Evolutionary conservation across 2,888 invertebrate genomes (phyloP), one percentile per base, ranked within the genome.

Genomic region (Scotopteryx bipunctaria): DNA sequence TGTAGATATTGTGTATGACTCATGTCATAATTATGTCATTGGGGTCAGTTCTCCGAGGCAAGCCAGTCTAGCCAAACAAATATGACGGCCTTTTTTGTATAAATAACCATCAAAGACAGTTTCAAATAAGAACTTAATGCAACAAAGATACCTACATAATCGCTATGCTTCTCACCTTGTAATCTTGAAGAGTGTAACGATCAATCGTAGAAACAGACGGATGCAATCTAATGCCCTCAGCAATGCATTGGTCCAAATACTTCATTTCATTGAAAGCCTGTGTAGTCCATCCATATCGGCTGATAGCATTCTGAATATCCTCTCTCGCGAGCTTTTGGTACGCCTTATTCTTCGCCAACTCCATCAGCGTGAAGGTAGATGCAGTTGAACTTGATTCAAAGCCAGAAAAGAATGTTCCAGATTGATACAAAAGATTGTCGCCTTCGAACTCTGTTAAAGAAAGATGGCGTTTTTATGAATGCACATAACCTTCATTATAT

Each of bases 401-500:
- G 21, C 69, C 71, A 32, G 69, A 63, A 38, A 70, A 67, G 40
- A 70, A 68, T 15, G 58, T 63, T 2, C 66, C 66, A 0, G 62
- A 61, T 56, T 67, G 70, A 33, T 38, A 64, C 31, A 66, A 47
- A 3, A 70, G 64, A 46, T 66, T 63, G 3, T 68, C 63, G 5
- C 65, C 67, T 36, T 63, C 63, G n/a, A 69, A 63, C 51, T 57
- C 68, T 69, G 47, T 1, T n/a, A n/a, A n/a, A n/a, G n/a, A n/a
- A n/a, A n/a, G n/a, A n/a, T n/a, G n/a, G n/a, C 19, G 19, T 4
- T 19, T 6, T 2, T 5, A 19, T 4, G 19, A 19, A 19, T 19
- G 4, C 19, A 19, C 4, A 19, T 19, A 19, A 5, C 6, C 19
- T 6, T n/a, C n/a, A n/a, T n/a, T n/a, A n/a, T n/a, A n/a, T n/a